Evolutionary conservation across 1,140 invertebrate species (phyloP), one percentile per base, ranked within the genome.

Genomic region (Drosophila tani): DNA sequence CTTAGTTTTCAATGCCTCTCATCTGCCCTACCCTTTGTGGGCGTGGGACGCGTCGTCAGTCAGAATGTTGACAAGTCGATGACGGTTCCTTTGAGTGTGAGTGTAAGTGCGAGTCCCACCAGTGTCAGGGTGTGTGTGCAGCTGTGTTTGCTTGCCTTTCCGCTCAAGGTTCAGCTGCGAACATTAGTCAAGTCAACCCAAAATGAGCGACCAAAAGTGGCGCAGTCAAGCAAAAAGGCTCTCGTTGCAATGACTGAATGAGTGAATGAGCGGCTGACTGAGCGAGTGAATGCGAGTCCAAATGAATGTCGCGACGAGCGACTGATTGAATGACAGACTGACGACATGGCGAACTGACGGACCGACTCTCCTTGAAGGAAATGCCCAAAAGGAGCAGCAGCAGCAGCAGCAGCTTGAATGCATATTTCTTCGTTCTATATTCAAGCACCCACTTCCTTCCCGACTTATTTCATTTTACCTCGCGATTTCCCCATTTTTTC

Each of bases 161-260:
- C 46, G 27, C 55, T 60, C 60, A 73, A 75, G 68, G 60, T 60
- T 80, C 43, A 79, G 78, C 78, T 71, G 53, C 50, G 80, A 90
- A 79, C 85, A 83, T 87, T 87, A 81, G 83, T 87, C 83, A 66
- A 87, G 82, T 65, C 73, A 83, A 68, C 77, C 81, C 73, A 84
- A 87, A 87, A 81, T 88, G 81, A 87, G 85, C 84, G 85, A 79
- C 77, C 81, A 79, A 87, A 78, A 79, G 76, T 71, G 75, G 75
- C 66, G 76, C 75, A 79, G 76, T 79, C 76, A 78, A 64, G 76
- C 84, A 88, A 83, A 68, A 81, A 83, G 85, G 69, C 83, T 79
- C 38, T 59, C 81, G 76, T 62, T 79, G 85, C 82, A 86, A 69
- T 35, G 74, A 76, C 77, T 83, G 77, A 84, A 79, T 69, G 78